phyloP scores from a whole-genome alignment of 2,888 invertebrate genomes.

The Drosophila niveifrons region DNA sequence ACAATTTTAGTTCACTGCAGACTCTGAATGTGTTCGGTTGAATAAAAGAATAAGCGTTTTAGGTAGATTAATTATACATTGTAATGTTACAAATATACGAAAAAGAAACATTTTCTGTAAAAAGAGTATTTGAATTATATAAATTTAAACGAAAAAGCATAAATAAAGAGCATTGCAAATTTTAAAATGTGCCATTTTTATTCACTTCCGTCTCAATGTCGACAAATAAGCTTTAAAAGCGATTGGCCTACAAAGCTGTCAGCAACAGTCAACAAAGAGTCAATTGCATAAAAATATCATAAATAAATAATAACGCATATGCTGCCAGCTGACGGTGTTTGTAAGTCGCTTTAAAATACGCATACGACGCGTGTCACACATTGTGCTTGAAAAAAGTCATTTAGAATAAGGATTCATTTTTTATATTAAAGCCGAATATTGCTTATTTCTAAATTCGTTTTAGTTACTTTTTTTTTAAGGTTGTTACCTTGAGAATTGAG shows the following conservation, averaged over 20 bases:
- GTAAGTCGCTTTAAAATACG: conserved; percentile 15
- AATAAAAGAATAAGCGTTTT: background rate
- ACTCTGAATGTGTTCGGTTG: conserved; percentile 6
- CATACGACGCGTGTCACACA: conserved; percentile 15
- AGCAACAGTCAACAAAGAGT: conserved; percentile 1
- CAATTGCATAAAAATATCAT: conserved; percentile 12
- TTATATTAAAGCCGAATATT: background rate
- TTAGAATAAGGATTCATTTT: conserved; percentile 4
- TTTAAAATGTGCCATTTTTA: background rate
- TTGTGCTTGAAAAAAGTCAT: conserved; percentile 5
- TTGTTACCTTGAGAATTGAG: background rate
- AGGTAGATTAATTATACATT: background rate
- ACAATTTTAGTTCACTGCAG: conserved; percentile 23
- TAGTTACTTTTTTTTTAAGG: background rate
- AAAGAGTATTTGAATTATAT: background rate
- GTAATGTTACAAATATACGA: background rate
- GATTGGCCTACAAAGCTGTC: background rate
- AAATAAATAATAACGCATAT: conserved; percentile 26
- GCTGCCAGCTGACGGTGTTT: conserved; percentile 6
- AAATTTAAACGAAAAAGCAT: background rate
- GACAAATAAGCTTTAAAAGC: background rate
- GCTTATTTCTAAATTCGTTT: no score
- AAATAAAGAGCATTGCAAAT: background rate
- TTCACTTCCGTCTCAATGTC: background rate
- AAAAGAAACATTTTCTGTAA: background rate